These are phyloP conservation scores for Abrostola triplasia DNA, from an alignment of 2,888 invertebrate species.

Conservation along the genomic window DNA sequence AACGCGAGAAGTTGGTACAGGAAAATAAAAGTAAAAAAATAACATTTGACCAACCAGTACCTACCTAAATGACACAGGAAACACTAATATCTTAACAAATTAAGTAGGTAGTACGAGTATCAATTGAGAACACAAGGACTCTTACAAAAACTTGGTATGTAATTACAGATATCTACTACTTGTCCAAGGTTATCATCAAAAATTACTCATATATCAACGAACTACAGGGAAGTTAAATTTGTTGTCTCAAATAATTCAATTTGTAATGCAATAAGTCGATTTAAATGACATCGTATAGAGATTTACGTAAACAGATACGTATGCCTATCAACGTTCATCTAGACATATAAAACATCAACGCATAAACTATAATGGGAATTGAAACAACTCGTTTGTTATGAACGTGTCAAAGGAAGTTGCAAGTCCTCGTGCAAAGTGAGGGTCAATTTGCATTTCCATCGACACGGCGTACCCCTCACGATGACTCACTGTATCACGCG, in stretches of 20 bases:
- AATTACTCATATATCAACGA: slow-evolving; percentile 24
- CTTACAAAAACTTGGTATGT: slow-evolving; percentile 14
- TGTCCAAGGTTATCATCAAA: slow-evolving; percentile 36
- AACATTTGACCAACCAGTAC: slow-evolving; percentile 1
- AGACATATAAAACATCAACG: slow-evolving; percentile 1
- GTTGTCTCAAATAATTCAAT: slow-evolving; percentile 29
- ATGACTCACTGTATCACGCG: slow-evolving; percentile 63
- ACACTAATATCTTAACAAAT: slow-evolving; percentile 15
- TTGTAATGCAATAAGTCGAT: slow-evolving; percentile 14
- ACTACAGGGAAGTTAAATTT: slow-evolving; percentile 30
- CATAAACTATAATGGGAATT: slow-evolving; percentile 20
- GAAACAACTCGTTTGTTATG: slow-evolving; percentile 44
- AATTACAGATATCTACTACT: slow-evolving; percentile 2
- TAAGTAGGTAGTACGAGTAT: slow-evolving; percentile 11
- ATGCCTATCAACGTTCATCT: slow-evolving; percentile 6
- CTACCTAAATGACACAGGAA: slow-evolving; percentile 27
- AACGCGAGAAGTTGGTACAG: not conserved
- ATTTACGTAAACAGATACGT: not conserved
- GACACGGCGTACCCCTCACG: slow-evolving; percentile 57
- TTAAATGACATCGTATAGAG: not conserved
- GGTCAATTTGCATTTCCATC: slow-evolving; percentile 72
- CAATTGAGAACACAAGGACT: slow-evolving; percentile 17
- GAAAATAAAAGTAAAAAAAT: not conserved
- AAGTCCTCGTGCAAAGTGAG: slow-evolving; percentile 68
- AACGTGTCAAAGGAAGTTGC: slow-evolving; percentile 71